Conservation (phyloP, 2,888 invertebrate genomes). For the Clitarchus hookeri region DNA sequence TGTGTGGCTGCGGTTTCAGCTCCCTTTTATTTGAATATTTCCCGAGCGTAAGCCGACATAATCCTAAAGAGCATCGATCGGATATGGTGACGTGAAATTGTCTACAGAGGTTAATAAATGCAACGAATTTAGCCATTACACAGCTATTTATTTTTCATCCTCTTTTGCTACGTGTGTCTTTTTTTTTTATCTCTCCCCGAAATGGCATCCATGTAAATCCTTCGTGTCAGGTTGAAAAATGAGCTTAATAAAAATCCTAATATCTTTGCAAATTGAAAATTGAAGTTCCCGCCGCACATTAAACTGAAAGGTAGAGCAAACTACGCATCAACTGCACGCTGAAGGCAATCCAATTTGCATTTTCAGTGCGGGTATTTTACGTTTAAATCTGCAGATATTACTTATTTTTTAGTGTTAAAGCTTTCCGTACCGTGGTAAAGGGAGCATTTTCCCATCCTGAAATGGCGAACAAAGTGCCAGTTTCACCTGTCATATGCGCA, state of each 20-base stretch:
- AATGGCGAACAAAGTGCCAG: too few relatives aligned
- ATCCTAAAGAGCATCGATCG: conserved; percentile 5
- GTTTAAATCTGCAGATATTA: too few relatives aligned
- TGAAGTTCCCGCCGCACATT: background rate
- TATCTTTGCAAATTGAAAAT: background rate
- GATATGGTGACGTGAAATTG: background rate
- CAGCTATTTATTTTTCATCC: background rate
- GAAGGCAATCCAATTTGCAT: background rate
- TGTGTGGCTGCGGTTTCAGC: background rate
- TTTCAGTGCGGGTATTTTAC: background rate
- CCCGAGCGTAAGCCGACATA: background rate
- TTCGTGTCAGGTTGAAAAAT: background rate
- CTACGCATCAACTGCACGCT: background rate
- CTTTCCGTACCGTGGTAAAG: too few relatives aligned
- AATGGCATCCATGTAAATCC: background rate
- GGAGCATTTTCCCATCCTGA: too few relatives aligned
- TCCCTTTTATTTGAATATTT: background rate
- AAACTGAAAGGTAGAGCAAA: background rate
- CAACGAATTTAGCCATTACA: background rate
- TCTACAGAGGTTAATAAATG: background rate
- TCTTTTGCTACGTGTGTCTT: background rate
- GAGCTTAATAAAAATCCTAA: background rate
- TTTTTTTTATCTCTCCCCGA: background rate
- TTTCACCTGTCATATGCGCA: too few relatives aligned
- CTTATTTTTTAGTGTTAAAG: too few relatives aligned